Conservation (phyloP, 2,888 invertebrate genomes). For the Ommatoiulus sabulosus region DNA sequence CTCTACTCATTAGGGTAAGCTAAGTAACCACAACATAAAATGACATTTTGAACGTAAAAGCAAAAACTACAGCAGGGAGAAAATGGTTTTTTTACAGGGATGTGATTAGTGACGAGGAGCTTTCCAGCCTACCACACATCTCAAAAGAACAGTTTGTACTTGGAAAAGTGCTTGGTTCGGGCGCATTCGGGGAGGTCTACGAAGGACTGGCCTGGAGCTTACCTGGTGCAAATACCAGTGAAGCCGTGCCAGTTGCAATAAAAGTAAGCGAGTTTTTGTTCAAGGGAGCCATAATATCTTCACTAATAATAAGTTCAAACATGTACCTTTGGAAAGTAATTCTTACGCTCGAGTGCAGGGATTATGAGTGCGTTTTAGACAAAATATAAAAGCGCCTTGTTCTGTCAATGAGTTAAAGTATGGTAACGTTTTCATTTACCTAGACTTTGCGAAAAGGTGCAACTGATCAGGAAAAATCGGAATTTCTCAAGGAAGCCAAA, state of each 20-base stretch:
- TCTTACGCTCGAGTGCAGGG: too few relatives aligned
- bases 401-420: background rate
- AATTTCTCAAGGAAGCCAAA: slow-evolving; percentile 96
- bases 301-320: too few relatives aligned
- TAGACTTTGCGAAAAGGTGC: slow-evolving; percentile 93
- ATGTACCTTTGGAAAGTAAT: too few relatives aligned
- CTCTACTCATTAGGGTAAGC: slow-evolving; percentile 75
- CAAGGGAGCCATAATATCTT: too few relatives aligned
- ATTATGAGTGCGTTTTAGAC: too few relatives aligned
- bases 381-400: too few relatives aligned
- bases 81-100: slow-evolving; percentile 63
- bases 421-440: slow-evolving; percentile 54
- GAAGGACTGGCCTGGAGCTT: slow-evolving; percentile 86
- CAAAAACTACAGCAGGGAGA: too few relatives aligned
- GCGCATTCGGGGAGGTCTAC: slow-evolving; percentile 97
- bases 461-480: slow-evolving; percentile 87
- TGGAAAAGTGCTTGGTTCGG: slow-evolving; percentile 90
- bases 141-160: slow-evolving; percentile 86
- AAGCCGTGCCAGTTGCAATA: slow-evolving; percentile 83
- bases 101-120: slow-evolving; percentile 79
- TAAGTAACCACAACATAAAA: background rate
- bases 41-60: too few relatives aligned
- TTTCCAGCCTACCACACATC: slow-evolving; percentile 86
- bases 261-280: slow-evolving; percentile 73
- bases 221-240: slow-evolving; percentile 69